Evolutionary conservation across 2,797 vertebrate genomes (phyloP).

Genomic region (Vipera ursinii): DNA sequence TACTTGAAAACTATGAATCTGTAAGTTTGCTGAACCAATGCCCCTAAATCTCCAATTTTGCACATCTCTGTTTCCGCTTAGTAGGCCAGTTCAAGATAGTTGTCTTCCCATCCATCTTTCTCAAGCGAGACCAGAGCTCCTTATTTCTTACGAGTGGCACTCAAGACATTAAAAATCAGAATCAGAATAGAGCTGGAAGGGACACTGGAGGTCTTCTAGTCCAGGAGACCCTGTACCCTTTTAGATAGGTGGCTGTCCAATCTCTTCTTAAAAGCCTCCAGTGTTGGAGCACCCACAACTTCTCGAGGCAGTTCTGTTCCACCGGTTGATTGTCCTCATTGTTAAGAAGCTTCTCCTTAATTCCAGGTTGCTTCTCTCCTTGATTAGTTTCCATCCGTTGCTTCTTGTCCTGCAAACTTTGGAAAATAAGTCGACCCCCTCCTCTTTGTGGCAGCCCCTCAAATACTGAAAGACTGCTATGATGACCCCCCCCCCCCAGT

Average conservation of each 20-base stretch:
- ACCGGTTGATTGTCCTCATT: background rate
- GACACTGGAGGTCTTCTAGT: background rate
- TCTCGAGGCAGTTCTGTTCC: background rate
- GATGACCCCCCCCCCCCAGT: background rate
- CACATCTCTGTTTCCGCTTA: background rate
- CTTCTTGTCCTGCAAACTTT: background rate
- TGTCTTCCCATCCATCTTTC: background rate
- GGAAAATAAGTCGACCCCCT: background rate
- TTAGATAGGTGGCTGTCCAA: background rate
- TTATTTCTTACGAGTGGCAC: background rate
- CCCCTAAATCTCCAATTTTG: background rate
- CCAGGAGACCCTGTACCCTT: background rate
- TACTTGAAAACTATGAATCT: background rate
- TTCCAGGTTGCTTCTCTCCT: background rate
- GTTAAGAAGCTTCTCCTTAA: background rate
- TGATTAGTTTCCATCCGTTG: background rate
- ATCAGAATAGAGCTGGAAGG: background rate
- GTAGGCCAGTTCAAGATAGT: background rate
- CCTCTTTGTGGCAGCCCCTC: background rate
- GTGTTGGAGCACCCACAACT: background rate
- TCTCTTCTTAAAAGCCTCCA: background rate
- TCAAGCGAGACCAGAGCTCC: background rate
- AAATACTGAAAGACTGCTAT: background rate
- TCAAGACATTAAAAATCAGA: background rate
- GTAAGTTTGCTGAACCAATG: background rate